Evolutionary conservation across 2,113 vertebrate species (phyloP).

Genomic region (Onychorhynchus coronatus): DNA sequence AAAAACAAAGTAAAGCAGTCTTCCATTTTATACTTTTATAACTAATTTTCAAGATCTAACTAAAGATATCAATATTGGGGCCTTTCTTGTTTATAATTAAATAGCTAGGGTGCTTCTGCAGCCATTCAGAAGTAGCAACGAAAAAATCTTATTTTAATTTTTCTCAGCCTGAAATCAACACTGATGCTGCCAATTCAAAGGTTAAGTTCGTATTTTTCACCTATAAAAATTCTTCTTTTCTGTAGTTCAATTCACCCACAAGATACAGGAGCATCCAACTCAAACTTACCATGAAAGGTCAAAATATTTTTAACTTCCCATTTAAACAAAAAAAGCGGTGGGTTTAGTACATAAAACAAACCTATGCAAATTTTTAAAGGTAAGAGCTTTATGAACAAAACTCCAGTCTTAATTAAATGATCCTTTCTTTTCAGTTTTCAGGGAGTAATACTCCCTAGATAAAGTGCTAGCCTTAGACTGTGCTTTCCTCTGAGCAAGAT

Average conservation of each 20-base stretch:
- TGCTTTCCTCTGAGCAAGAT: not conserved
- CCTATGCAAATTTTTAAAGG: not conserved
- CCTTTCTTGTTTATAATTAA: not conserved
- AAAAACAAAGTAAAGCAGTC: not conserved
- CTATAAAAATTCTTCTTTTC: not conserved
- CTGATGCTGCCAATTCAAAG: not conserved
- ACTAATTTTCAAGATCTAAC: not conserved
- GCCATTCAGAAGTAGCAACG: not conserved
- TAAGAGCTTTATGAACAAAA: not conserved
- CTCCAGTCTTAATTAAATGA: not conserved
- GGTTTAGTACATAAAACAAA: not conserved
- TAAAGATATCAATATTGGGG: not conserved
- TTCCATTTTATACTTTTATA: not conserved
- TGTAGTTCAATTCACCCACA: not conserved
- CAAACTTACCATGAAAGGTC: not conserved
- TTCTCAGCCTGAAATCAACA: not conserved
- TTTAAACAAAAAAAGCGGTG: not conserved
- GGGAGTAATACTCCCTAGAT: not conserved
- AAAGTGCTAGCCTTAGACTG: not conserved
- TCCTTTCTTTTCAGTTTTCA: not conserved
- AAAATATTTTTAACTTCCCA: not conserved
- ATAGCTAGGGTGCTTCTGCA: not conserved
- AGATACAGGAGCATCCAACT: not conserved
- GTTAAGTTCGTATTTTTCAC: not conserved
- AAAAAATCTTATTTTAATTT: not conserved